Evolutionary conservation across 2,113 vertebrate genomes (phyloP).

Genomic region (Dasyornis broadbenti): DNA sequence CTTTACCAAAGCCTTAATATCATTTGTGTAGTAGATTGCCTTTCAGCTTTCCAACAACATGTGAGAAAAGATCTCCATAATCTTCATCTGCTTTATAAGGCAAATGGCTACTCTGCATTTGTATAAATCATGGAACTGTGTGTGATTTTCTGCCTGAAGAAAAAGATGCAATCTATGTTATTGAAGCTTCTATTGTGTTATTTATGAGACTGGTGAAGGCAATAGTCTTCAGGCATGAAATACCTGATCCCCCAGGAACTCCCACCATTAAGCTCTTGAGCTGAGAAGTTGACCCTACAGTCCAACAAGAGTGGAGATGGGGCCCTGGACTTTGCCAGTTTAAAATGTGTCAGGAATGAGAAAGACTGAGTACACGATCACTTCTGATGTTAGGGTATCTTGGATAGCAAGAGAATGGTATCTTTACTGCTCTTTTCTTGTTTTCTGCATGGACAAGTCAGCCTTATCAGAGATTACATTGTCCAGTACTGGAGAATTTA

Average conservation of each 20-base stretch:
- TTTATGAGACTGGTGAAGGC: background rate
- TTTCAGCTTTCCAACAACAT: background rate
- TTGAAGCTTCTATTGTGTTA: background rate
- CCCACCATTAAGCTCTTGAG: background rate
- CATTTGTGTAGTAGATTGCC: background rate
- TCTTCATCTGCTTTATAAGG: background rate
- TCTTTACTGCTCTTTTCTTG: background rate
- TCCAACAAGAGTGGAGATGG: background rate
- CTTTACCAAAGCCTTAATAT: background rate
- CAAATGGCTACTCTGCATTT: background rate
- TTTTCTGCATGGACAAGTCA: background rate
- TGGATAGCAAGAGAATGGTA: background rate
- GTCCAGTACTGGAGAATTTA: background rate
- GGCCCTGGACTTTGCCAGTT: background rate
- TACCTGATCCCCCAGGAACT: background rate
- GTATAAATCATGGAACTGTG: background rate
- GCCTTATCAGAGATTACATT: background rate
- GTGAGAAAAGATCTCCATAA: background rate
- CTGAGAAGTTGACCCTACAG: background rate
- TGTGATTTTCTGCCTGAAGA: background rate
- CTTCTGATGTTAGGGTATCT: background rate
- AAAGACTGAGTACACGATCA: background rate
- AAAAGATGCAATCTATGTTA: background rate
- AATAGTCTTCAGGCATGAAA: background rate
- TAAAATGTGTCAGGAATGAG: background rate